Evolutionary conservation across 2,888 invertebrate species (phyloP).

Genomic region (Emmelina monodactyla): DNA sequence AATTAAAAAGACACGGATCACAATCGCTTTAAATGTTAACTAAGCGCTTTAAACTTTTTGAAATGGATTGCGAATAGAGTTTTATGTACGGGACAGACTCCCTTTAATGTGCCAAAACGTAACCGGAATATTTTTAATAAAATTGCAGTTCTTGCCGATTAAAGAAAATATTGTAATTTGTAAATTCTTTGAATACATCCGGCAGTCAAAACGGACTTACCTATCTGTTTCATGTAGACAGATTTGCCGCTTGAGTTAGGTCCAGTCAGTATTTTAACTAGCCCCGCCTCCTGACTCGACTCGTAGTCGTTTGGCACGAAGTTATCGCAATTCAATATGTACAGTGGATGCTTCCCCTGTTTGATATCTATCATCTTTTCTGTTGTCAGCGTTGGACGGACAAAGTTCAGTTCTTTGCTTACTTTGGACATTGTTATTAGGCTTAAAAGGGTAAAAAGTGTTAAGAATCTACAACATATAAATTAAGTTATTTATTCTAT

Average conservation of each 20-base stretch:
- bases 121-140: too few species aligned
- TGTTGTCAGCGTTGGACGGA: conserved; percentile 68
- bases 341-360: conserved; percentile 79
- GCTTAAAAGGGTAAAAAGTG: conserved; percentile 38
- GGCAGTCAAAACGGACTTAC: conserved; percentile 27
- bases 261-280: conserved; percentile 83
- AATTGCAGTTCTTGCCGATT: too few species aligned
- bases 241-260: conserved; percentile 95
- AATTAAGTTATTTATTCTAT: too few species aligned
- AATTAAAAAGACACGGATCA: too few species aligned
- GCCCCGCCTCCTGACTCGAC: conserved; percentile 62
- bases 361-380: conserved; percentile 67
- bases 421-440: conserved; percentile 72
- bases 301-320: conserved; percentile 79
- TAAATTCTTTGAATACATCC: too few species aligned
- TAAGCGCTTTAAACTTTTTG: too few species aligned
- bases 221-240: conserved; percentile 85
- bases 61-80: too few species aligned
- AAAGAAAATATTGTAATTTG: too few species aligned
- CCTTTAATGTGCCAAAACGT: too few species aligned
- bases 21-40: too few species aligned
- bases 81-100: too few species aligned
- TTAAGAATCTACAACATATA: background rate
- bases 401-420: conserved; percentile 71
- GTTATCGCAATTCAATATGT: conserved; percentile 69